Percentiles rank a stretch among this genome's conserved stretches.
phyloP scores from a whole-genome alignment of 2,797 vertebrate species.

The Podarcis siculus region DNA sequence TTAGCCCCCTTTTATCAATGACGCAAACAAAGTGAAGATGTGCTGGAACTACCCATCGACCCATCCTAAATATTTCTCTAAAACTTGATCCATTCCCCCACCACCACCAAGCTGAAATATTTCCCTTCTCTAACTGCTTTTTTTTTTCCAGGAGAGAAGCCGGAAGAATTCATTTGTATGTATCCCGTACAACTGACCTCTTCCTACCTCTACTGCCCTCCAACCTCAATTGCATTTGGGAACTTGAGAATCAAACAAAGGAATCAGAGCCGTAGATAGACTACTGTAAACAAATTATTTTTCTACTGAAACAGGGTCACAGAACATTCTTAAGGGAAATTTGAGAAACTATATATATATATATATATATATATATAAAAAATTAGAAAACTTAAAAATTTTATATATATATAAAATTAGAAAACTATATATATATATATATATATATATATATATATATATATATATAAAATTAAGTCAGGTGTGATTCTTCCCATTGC shows the following conservation, averaged over 20 bases:
- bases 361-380: too few species aligned
- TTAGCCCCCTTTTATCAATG: neutral
- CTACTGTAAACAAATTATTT: constrained; percentile 19
- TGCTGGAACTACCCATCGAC: neutral
- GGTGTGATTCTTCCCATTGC: neutral
- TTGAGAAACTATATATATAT: neutral
- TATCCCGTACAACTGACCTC: constrained; percentile 1
- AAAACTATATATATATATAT: neutral
- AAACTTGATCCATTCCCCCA: neutral
- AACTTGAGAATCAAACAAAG: constrained; percentile 8
- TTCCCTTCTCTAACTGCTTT: neutral
- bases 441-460: neutral
- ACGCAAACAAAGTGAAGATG: neutral
- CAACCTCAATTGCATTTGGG: constrained; percentile 2
- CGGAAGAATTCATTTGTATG: constrained; percentile 11
- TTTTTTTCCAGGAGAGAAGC: neutral
- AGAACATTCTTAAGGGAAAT: constrained; percentile 28
- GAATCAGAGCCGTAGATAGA: constrained; percentile 14
- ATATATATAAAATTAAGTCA: too few species aligned
- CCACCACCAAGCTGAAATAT: neutral
- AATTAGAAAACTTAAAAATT: too few species aligned
- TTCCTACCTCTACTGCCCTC: constrained; percentile 1
- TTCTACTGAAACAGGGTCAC: constrained; percentile 16
- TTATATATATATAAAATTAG: too few species aligned
- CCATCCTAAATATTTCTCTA: neutral